Base-by-base conservation (phyloP, 2,888 invertebrate genomes). In the Patella caerulea region DNA sequence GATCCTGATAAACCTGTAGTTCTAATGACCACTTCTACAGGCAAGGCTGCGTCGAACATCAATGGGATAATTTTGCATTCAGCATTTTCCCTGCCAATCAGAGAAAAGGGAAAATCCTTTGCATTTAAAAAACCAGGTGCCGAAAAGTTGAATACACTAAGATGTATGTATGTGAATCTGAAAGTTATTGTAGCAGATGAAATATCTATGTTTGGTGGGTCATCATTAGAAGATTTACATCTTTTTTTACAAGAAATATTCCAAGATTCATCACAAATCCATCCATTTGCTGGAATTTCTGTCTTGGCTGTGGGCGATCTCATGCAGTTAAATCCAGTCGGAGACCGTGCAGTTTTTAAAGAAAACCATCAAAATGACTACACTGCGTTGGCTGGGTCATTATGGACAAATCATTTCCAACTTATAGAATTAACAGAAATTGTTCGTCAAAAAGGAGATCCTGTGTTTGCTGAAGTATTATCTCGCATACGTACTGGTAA, bases 1-100 rank as follows among this genome's bases (percentile, higher is more conserved):
- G 77, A 77, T 56, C 77, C 77, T 74, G 77, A 77, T 17, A 77
- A 79, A 59, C 79, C 79, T 29, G 71, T 73, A 71, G 79, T 79
- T n/a, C 53, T 79, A 65, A 69, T 79, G 76, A 79, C 79, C 69
- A 76, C 79, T 59, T 79, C 77, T 11, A 79, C 76, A 71, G 73
- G 76, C 54, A 79, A 76, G 71, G 76, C 79, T 52, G 76, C 79
- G 3, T 72, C 72, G 73, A 79, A 79, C 72, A 79, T 79, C 17
- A 73, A 79, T 79, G 79, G 76, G 34, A 77, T 53, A 72, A 76
- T 74, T 59, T 55, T 79, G 14, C 76, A 79, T 69, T 76, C 69
- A 52, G 75, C 76, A 19, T 76, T 78, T 69, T 54, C 59, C 53
- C 71, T 78, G 34, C 72, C 73, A 76, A 71, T 76, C 17, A 78